These are phyloP conservation scores for Paracanthobrama guichenoti DNA, from an alignment of 2,113 vertebrate species.

Conservation along the genomic window DNA sequence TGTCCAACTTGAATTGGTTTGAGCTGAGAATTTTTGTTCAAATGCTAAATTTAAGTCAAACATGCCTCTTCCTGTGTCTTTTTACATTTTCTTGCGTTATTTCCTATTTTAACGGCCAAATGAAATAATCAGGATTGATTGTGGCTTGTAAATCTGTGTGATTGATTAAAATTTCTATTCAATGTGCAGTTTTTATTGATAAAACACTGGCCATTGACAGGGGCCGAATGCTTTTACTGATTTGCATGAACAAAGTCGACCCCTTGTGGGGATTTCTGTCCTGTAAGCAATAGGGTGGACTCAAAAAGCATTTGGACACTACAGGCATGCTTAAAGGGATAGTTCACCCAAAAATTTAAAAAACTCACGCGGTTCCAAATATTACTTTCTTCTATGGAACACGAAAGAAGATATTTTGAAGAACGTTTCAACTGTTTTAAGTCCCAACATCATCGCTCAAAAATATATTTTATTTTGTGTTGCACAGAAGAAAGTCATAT, in stretches of 20 bases:
- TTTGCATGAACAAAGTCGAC: conserved; percentile 27
- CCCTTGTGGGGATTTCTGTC: background rate
- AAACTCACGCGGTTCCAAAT: background rate
- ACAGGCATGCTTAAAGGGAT: background rate
- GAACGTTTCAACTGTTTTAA: background rate
- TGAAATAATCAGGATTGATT: conserved; percentile 10
- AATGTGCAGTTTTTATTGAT: background rate
- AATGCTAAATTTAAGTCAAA: background rate
- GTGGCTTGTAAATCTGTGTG: conserved; percentile 13
- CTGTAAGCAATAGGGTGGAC: background rate
- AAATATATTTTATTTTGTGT: background rate
- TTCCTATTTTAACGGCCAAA: background rate
- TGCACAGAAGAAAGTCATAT: background rate
- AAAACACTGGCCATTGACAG: background rate
- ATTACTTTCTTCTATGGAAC: background rate
- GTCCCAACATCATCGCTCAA: background rate
- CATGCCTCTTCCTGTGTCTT: background rate
- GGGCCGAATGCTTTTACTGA: conserved; percentile 9
- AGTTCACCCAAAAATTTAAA: background rate
- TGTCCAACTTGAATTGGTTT: background rate
- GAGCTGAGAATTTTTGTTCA: background rate
- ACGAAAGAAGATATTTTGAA: background rate
- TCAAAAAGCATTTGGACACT: conserved; percentile 17
- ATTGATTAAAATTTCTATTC: background rate
- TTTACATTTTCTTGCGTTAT: background rate